Base-by-base conservation (phyloP, 1,140 invertebrate genomes). In the Prorops nasuta region DNA sequence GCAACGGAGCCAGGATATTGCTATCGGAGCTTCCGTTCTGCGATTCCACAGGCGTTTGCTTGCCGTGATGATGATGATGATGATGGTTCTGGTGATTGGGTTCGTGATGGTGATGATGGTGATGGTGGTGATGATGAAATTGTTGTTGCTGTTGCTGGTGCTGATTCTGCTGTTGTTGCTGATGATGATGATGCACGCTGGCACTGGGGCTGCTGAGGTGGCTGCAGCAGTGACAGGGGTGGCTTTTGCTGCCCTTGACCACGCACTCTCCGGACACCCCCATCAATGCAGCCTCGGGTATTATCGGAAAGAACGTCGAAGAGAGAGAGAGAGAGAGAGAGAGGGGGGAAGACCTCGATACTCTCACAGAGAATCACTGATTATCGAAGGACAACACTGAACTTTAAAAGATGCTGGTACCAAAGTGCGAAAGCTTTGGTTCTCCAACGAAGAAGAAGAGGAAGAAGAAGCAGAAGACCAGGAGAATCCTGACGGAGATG, bases 231-330 rank as follows among this genome's bases (percentile, higher is more conserved):
- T 72, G 72, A 61, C 72, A 74, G 60, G 69, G 67, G 51, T 75
- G 74, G 56, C 67, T 67, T 56, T 67, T 75, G 59, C 63, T 71
- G 62, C 64, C 66, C 54, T 70, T 67, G 56, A 77, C 63, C 60
- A 66, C 72, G 64, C 74, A 75, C 66, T 73, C 73, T 57, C 69
- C 71, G 51, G 71, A 74, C 59, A 77, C 74, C 67, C 76, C 76
- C 76, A 78, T 77, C 55, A 66, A 72, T 64, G 54, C 61, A 42
- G 62, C 58, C 22, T 28, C 24, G 24, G 24, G 12, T 12, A 28
- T 12, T n/a, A n/a, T 28, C 12, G 24, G 24, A 12, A 28, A 7
- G 24, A 28, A 12, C 6, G 24, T 28, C 6, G 24, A 28, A 28
- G 12, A 7, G 24, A 12, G 24, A 28, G 12, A 28, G 6, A 28